A percentile compares a stretch with the other conserved stretches of the same genome.
Evolutionary conservation across 2,797 vertebrate species (phyloP).

Genomic region (Myotis planiceps): DNA sequence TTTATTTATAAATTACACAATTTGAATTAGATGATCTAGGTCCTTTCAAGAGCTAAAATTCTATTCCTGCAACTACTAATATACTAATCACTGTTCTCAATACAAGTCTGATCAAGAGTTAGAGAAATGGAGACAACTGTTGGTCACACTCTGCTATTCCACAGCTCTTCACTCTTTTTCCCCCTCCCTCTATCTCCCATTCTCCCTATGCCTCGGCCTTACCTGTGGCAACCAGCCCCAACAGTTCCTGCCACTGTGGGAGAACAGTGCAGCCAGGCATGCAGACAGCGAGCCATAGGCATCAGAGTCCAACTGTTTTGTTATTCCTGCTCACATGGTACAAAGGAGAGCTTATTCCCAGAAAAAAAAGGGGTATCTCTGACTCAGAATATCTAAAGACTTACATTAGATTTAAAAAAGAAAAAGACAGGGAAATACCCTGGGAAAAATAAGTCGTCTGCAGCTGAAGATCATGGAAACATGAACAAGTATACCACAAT

Average conservation of each 20-base stretch:
- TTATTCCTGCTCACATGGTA: neutral
- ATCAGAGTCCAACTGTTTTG: neutral
- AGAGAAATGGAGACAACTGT: neutral
- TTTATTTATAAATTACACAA: slow-evolving; percentile 3
- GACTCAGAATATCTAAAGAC: neutral
- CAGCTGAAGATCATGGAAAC: neutral
- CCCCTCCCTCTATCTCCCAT: neutral
- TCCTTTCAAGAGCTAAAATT: neutral
- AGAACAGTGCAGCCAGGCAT: neutral
- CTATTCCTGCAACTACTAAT: neutral
- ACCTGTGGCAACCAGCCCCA: neutral
- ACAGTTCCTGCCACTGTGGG: neutral
- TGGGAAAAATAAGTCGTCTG: neutral
- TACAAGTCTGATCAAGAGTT: neutral
- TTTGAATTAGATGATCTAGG: neutral
- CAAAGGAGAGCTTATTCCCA: slow-evolving; percentile 22
- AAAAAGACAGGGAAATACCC: neutral
- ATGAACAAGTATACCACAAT: neutral
- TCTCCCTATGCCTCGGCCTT: neutral
- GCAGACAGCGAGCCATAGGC: neutral
- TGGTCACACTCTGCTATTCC: neutral
- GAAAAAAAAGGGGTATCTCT: neutral
- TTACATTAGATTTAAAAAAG: neutral
- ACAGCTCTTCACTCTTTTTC: neutral
- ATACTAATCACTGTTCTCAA: neutral